phyloP scores from a whole-genome alignment of 53 echinoderm and acorn worm species.

The Antedon mediterranea region DNA sequence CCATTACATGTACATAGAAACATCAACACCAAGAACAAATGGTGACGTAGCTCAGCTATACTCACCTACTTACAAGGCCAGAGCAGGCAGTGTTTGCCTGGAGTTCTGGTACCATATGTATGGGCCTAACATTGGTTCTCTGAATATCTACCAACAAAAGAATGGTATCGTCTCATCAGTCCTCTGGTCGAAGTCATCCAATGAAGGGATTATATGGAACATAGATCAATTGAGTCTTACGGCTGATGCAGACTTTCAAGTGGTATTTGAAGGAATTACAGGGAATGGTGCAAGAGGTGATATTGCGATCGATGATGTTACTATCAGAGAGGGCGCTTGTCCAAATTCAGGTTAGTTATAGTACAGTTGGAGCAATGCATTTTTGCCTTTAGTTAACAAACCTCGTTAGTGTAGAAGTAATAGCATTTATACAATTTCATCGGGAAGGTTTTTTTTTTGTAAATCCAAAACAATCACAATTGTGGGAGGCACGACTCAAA shows the following conservation, averaged over 20 bases:
- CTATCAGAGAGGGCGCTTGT: slow-evolving; percentile 1
- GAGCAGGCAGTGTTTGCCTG: slow-evolving; percentile 3
- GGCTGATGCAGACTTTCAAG: slow-evolving; percentile 3
- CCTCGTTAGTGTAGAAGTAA: too few relatives aligned
- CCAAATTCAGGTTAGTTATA: slow-evolving; percentile 6
- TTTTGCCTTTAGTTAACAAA: too few relatives aligned
- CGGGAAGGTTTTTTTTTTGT: too few relatives aligned
- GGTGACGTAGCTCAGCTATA: slow-evolving; percentile 5
- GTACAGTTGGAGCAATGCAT: too few relatives aligned
- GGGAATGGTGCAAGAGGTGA: slow-evolving; percentile 7
- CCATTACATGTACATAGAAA: slow-evolving; percentile 19
- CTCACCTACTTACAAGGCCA: slow-evolving; percentile 4
- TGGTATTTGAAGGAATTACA: slow-evolving; percentile 4
- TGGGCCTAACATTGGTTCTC: slow-evolving; percentile 18
- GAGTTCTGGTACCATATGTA: slow-evolving; percentile 29
- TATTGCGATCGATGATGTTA: slow-evolving; percentile 23
- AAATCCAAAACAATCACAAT: too few relatives aligned
- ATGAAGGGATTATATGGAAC: slow-evolving; percentile 11
- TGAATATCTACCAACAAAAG: slow-evolving; percentile 16
- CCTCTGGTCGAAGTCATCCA: neutral
- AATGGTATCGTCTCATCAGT: neutral
- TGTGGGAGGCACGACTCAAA: too few relatives aligned
- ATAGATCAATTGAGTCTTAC: slow-evolving; percentile 6
- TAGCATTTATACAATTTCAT: too few relatives aligned
- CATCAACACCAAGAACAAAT: slow-evolving; percentile 1